Percentiles rank a stretch among this genome's conserved stretches.
phyloP scores from a whole-genome alignment of 2,797 vertebrate species.

The Atherinosoma microstoma region DNA sequence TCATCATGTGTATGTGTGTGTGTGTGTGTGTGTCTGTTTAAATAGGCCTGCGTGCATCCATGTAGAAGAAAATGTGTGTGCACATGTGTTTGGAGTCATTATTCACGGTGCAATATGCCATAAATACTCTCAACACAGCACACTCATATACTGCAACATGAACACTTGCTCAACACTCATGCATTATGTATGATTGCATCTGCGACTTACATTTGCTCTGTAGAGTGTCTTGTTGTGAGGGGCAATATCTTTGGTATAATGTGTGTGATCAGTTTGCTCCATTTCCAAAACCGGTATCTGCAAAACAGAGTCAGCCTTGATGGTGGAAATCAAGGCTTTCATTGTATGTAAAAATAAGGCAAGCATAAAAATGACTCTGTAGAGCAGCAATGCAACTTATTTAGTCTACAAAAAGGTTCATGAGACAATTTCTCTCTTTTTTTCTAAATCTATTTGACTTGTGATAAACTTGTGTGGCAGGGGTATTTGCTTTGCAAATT shows the following conservation, averaged over 20 bases:
- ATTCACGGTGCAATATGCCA: slow-evolving; percentile 64
- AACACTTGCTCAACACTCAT: slow-evolving; percentile 72
- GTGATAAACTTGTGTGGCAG: slow-evolving; percentile 36
- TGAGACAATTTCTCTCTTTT: slow-evolving; percentile 35
- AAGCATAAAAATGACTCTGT: not conserved
- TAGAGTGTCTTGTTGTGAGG: slow-evolving; percentile 55
- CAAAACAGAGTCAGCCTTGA: not conserved
- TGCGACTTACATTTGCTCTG: slow-evolving; percentile 63
- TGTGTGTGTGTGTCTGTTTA: slow-evolving; percentile 9
- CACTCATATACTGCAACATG: slow-evolving; percentile 57
- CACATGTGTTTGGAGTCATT: slow-evolving; percentile 49
- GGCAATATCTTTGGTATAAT: slow-evolving; percentile 45
- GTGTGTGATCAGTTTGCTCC: slow-evolving; percentile 48
- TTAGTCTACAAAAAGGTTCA: slow-evolving; percentile 13
- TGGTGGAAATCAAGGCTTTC: not conserved
- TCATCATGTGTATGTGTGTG: slow-evolving; percentile 21
- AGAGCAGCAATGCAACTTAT: slow-evolving; percentile 2
- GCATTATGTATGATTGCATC: slow-evolving; percentile 78
- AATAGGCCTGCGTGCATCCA: slow-evolving; percentile 1
- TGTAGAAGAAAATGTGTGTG: slow-evolving; percentile 32
- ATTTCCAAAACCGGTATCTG: slow-evolving; percentile 24
- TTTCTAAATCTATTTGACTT: slow-evolving; percentile 42
- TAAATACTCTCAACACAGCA: slow-evolving; percentile 70
- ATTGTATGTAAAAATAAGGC: not conserved
- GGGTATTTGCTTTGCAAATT: slow-evolving; percentile 60